A percentile compares a stretch with the other conserved stretches of the same genome.
Evolutionary conservation across 2,797 vertebrate species (phyloP).

Genomic region (Octomys mimax): DNA sequence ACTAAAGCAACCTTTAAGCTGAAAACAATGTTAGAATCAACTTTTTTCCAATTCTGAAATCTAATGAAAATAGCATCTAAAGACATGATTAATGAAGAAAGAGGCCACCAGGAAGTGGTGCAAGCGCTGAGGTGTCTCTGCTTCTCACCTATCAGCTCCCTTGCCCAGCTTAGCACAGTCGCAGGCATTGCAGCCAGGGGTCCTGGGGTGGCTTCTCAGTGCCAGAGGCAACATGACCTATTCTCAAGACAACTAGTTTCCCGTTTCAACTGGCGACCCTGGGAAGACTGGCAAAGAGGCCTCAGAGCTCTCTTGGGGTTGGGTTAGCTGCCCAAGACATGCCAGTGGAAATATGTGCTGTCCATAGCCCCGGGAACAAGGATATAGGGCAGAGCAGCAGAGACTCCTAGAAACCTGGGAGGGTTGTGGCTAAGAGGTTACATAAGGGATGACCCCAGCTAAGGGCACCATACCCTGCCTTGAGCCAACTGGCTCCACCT

Average conservation of each 20-base stretch:
- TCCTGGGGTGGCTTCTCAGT: neutral
- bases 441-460: neutral
- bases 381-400: neutral
- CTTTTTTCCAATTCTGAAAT: neutral
- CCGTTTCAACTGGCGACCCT: neutral
- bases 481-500: too few species aligned
- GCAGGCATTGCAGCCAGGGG: neutral
- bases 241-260: neutral
- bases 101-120: too few species aligned
- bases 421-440: neutral
- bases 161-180: neutral
- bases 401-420: neutral
- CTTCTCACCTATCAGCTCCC: neutral
- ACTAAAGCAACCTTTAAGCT: neutral
- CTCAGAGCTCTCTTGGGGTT: neutral
- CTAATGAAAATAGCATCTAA: neutral
- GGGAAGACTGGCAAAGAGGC: neutral
- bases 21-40: neutral
- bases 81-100: neutral
- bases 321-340: neutral
- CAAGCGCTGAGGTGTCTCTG: neutral
- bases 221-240: neutral
- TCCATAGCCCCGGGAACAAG: neutral
- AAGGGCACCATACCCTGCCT: too few species aligned
- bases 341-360: neutral